Evolutionary conservation across 2,888 invertebrate species (phyloP), one percentile per base, ranked within the genome.

Genomic region (Philhelius pedissequus): DNA sequence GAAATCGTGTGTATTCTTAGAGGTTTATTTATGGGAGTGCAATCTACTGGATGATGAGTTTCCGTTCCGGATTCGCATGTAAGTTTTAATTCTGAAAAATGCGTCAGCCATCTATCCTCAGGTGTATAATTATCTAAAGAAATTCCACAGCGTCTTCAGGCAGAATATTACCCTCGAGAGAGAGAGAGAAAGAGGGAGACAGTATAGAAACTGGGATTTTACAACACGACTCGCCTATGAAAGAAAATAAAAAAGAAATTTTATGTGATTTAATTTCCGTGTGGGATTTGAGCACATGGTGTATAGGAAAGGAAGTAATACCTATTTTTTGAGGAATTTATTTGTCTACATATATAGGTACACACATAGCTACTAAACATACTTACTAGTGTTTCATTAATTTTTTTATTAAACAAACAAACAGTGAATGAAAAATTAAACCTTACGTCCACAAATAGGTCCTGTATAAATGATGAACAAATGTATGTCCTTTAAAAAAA

Each of bases 51-150:
- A 52, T 25, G 25, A 54, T 27, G 25, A 22, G 38, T 40, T 50
- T 52, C 38, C 48, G 18, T 22, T 60, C 43, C 54, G 56, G 38
- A 75, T 75, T 40, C 78, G 56, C 50, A 50, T 78, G 64, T 74
- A 69, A 77, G 81, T 70, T 70, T 79, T 70, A 56, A 50, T 70
- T 58, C 56, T 79, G 74, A 75, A 80, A 80, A 80, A 80, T 75
- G 60, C 66, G 64, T 71, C 80, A 84, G 71, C 84, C 66, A 80
- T 84, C 68, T 60, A 71, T 75, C 75, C 84, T 71, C 84, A 84
- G 84, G 84, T 84, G 79, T 79, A 80, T 71, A 80, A 84, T 84
- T 84, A 84, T 84, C 48, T 80, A 5, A 32, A 75, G 40, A 58
- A 70, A 83, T 70, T 79, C 50, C 56, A 18, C n/a, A n/a, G 45